phyloP scores from a whole-genome alignment of 2,113 vertebrate genomes.

The Trachemys scripta region DNA sequence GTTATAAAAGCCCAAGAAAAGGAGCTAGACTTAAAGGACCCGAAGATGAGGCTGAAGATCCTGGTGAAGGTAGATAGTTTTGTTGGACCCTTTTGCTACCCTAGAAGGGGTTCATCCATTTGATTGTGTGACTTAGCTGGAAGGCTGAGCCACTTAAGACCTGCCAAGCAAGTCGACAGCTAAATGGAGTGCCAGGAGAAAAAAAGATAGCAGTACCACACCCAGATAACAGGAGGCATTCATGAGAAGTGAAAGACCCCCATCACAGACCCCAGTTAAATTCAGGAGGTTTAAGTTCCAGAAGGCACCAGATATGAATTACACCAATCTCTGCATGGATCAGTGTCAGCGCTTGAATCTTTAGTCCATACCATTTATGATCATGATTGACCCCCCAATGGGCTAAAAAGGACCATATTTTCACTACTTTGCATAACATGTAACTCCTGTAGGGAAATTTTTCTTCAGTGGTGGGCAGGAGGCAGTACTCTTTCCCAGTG shows the following conservation, averaged over 20 bases:
- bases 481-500: not conserved
- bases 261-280: not conserved
- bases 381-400: not conserved
- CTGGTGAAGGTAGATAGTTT: not conserved
- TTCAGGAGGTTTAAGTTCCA: not conserved
- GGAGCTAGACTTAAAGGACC: not conserved
- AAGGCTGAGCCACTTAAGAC: not conserved
- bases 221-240: not conserved
- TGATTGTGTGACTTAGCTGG: not conserved
- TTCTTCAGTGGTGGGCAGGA: not conserved
- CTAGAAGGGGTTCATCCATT: not conserved
- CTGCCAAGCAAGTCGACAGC: not conserved
- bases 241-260: not conserved
- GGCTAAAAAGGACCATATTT: not conserved
- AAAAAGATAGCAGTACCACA: not conserved
- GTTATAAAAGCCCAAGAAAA: not conserved
- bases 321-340: not conserved
- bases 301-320: not conserved
- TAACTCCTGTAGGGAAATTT: not conserved
- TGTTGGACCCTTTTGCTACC: not conserved
- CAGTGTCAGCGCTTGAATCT: not conserved
- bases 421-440: not conserved
- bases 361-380: not conserved
- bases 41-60: not conserved
- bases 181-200: not conserved